These are phyloP conservation scores for Morphnarchus princeps DNA, from an alignment of 2,113 vertebrate genomes.

Conservation along the genomic window DNA sequence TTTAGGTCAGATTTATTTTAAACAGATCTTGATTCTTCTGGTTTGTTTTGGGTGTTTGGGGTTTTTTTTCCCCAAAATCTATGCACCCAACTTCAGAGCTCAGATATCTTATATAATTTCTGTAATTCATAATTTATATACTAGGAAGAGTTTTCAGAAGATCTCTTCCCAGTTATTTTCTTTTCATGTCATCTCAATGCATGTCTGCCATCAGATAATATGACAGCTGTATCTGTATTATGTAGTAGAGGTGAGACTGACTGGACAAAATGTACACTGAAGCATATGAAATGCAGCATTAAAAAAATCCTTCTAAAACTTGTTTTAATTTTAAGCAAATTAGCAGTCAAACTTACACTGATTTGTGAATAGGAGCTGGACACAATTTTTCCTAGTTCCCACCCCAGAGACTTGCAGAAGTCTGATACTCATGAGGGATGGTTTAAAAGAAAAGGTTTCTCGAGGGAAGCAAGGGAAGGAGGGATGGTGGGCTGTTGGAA, in stretches of 20 bases:
- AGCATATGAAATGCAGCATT: background rate
- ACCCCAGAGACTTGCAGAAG: background rate
- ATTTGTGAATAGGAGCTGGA: background rate
- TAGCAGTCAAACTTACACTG: background rate
- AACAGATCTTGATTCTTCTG: background rate
- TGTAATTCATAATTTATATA: background rate
- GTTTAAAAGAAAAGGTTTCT: background rate
- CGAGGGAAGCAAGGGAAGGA: background rate
- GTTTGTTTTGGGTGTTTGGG: background rate
- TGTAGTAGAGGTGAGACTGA: accelerated
- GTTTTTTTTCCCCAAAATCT: background rate
- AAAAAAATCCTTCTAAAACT: background rate
- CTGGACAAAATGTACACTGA: background rate
- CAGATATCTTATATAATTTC: background rate
- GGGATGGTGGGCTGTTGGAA: background rate
- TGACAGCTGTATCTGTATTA: background rate
- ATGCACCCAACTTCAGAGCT: background rate
- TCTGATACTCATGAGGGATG: background rate
- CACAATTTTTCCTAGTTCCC: background rate
- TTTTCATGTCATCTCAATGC: background rate
- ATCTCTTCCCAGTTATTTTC: background rate
- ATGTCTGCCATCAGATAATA: background rate
- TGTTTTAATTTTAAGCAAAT: background rate
- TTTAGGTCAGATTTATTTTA: background rate
- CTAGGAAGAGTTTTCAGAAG: background rate